Percentiles rank a stretch among this genome's conserved stretches.
Evolutionary conservation across 2,888 invertebrate species (phyloP).

Genomic region (Leptinotarsa juncta): DNA sequence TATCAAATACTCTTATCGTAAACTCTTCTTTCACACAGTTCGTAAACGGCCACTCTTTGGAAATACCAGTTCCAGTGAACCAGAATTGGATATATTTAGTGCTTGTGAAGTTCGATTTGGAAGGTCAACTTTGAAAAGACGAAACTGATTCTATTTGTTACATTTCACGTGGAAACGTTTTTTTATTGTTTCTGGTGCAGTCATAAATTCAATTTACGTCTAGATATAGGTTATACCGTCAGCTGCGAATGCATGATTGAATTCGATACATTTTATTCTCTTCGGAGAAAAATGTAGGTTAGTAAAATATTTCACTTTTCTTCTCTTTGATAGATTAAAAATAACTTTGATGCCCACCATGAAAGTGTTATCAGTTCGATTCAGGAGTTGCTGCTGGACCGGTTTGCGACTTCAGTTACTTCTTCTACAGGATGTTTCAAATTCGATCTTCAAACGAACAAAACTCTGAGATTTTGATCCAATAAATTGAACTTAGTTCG

Average conservation of each 20-base stretch:
- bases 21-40: not conserved
- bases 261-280: not conserved
- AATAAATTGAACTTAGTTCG: too few species aligned
- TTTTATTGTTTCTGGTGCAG: constrained; percentile 9
- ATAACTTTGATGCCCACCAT: too few species aligned
- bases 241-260: not conserved
- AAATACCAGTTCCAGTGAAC: not conserved
- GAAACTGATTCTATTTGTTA: constrained; percentile 7
- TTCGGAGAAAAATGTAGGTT: not conserved
- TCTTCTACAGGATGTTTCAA: too few species aligned
- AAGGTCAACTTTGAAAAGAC: not conserved
- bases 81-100: not conserved
- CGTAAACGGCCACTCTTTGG: not conserved
- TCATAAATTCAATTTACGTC: not conserved
- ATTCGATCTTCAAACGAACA: too few species aligned
- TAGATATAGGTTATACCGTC: constrained; percentile 8
- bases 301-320: too few species aligned
- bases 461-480: too few species aligned
- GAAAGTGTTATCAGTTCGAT: too few species aligned
- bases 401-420: too few species aligned
- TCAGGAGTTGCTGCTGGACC: too few species aligned
- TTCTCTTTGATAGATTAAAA: too few species aligned
- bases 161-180: not conserved
- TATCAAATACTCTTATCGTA: not conserved
- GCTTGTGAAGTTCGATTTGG: constrained; percentile 1